Evolutionary conservation across 2,888 invertebrate species (phyloP).

Genomic region (Hypsopygia costalis): DNA sequence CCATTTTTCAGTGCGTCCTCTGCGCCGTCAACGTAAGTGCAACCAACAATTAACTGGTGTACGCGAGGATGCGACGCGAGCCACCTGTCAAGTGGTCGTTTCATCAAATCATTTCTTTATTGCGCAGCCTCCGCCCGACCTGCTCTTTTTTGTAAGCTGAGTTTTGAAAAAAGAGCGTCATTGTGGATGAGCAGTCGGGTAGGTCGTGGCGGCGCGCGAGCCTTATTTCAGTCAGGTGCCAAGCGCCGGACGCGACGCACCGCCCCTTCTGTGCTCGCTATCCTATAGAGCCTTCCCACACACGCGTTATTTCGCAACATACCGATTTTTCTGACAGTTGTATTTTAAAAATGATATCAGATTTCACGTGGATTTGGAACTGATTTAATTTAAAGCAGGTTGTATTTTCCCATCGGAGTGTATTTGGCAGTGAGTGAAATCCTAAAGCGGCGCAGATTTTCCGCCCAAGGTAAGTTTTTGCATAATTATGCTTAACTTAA

Average conservation of each 20-base stretch:
- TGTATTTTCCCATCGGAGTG: constrained; percentile 26
- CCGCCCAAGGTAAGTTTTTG: constrained; percentile 47
- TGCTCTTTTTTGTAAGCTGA: constrained; percentile 63
- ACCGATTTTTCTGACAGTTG: constrained; percentile 10
- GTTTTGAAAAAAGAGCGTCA: constrained; percentile 70
- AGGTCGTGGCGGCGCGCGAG: constrained; percentile 72
- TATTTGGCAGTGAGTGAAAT: constrained; percentile 49
- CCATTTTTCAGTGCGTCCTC: constrained; percentile 67
- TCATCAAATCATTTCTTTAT: constrained; percentile 79
- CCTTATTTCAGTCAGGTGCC: constrained; percentile 75
- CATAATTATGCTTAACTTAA: background rate
- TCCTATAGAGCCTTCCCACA: constrained; percentile 47
- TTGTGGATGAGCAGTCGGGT: constrained; percentile 66
- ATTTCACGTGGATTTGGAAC: constrained; percentile 19
- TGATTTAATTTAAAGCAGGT: constrained; percentile 7
- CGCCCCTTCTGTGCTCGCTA: constrained; percentile 33
- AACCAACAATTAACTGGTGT: constrained; percentile 67
- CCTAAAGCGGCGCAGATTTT: constrained; percentile 38
- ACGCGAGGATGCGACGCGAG: constrained; percentile 63
- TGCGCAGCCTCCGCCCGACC: constrained; percentile 67
- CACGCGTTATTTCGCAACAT: constrained; percentile 23
- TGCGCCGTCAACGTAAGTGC: constrained; percentile 49
- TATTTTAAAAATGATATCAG: constrained; percentile 17
- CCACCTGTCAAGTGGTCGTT: constrained; percentile 76
- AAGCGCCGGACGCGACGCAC: constrained; percentile 69